Evolutionary conservation across 2,113 vertebrate species (phyloP).

Genomic region (Malurus cyaneus): DNA sequence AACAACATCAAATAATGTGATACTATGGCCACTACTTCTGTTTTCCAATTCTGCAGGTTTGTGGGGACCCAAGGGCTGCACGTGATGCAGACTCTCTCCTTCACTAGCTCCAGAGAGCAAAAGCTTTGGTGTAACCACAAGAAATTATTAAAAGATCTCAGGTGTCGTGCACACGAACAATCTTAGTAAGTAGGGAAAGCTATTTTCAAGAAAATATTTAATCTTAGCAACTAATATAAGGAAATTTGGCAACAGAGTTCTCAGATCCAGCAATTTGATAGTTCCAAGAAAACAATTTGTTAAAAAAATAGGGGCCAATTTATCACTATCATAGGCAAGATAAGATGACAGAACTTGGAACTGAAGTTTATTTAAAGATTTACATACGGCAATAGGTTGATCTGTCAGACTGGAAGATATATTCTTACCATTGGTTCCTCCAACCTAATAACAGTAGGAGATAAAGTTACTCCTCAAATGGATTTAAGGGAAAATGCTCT

Average conservation of each 20-base stretch:
- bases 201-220: background rate
- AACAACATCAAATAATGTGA: constrained; percentile 33
- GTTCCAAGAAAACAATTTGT: constrained; percentile 33
- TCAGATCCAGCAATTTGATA: background rate
- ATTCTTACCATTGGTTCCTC: constrained; percentile 77
- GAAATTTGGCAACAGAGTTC: background rate
- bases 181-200: background rate
- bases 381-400: constrained; percentile 80
- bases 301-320: constrained; percentile 62
- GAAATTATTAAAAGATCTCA: background rate
- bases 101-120: background rate
- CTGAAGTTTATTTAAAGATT: constrained; percentile 65
- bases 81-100: background rate
- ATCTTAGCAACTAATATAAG: background rate
- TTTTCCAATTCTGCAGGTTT: background rate
- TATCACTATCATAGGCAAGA: constrained; percentile 64
- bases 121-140: background rate
- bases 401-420: constrained; percentile 76
- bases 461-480: constrained; percentile 67
- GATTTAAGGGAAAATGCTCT: constrained; percentile 10
- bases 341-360: constrained; percentile 68
- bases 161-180: background rate
- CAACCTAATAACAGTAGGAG: constrained; percentile 79
- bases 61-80: background rate
- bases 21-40: constrained; percentile 66